A percentile compares a stretch with the other conserved stretches of the same genome.
phyloP scores from a whole-genome alignment of 1,140 invertebrate species.

The Nomia melanderi region DNA sequence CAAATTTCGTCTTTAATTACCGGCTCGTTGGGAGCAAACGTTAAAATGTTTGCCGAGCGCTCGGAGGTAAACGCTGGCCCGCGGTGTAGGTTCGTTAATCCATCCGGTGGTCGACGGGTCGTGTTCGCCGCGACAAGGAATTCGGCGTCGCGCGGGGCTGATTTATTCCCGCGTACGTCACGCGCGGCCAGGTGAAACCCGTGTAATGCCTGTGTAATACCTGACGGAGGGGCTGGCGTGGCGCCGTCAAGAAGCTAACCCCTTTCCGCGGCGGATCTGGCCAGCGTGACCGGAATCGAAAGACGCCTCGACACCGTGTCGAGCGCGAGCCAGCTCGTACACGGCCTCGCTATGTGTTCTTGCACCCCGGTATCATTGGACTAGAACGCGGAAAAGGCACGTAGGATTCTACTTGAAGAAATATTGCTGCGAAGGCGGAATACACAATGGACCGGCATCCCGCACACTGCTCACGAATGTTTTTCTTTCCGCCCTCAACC shows the following conservation, averaged over 20 bases:
- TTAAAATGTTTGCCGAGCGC: no score
- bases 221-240: constrained; percentile 3
- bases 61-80: no score
- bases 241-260: constrained; percentile 20
- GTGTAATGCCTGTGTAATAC: constrained; percentile 47
- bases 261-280: constrained; percentile 42
- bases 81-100: not conserved
- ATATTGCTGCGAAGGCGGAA: constrained; percentile 43
- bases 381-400: constrained; percentile 30
- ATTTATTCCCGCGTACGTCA: not conserved
- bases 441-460: constrained; percentile 36
- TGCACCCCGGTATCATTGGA: constrained; percentile 29
- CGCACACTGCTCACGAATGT: constrained; percentile 25
- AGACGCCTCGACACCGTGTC: not conserved
- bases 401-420: constrained; percentile 42
- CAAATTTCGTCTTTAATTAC: no score
- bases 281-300: constrained; percentile 54
- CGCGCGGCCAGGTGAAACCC: not conserved
- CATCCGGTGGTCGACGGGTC: not conserved
- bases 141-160: not conserved
- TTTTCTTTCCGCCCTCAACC: constrained; percentile 33
- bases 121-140: not conserved
- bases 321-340: not conserved
- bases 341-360: constrained; percentile 13
- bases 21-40: no score